Base-by-base conservation (phyloP, 2,113 vertebrate species). In the Sminthopsis crassicaudata region DNA sequence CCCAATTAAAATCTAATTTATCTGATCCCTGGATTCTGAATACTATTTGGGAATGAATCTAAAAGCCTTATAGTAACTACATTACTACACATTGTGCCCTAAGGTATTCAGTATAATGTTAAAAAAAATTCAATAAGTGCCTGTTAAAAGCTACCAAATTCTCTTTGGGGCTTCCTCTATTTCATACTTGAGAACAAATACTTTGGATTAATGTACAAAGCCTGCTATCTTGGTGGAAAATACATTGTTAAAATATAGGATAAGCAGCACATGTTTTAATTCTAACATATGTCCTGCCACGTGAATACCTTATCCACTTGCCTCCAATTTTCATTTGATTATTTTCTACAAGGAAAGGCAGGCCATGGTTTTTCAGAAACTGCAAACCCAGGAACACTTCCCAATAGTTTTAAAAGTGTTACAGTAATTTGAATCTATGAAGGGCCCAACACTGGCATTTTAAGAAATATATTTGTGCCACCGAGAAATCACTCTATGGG, bases 1-100 rank as follows among this genome's bases (percentile, higher is more conserved):
- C 95, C 94, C 98, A 99, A 99, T 99, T 99, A 99, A 99, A 99
- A 98, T 98, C 97, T 98, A 98, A 99, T 99, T 99, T 98, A 98
- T 99, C 98, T 96, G 95, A 99, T 99, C 98, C 98, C 98, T 98
- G 97, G 97, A 98, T 98, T 96, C 92, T 95, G 97, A 98, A 98
- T 97, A 97, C 95, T 95, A 95, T 95, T 98, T 97, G 97, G 97
- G 97, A 98, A 98, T 91, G 97, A 95, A 97, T 97, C 95, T 96
- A 97, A 98, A 94, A 98, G 97, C 94, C 96, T 94, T 90, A 48
- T 55, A 98, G 96, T 96, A 98, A 97, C 93, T 95, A 92, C 95
- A 96, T 98, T 98, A 98, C 96, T 96, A 92, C 88, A 96, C 91
- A 95, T 92, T 53, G 0, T 93, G 95, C 97, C 97, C 94, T 96